Percentiles rank a stretch among this genome's conserved stretches.
These are phyloP conservation scores for Leptocoma aspasia DNA, from an alignment of 2,113 vertebrate species.

Conservation along the genomic window DNA sequence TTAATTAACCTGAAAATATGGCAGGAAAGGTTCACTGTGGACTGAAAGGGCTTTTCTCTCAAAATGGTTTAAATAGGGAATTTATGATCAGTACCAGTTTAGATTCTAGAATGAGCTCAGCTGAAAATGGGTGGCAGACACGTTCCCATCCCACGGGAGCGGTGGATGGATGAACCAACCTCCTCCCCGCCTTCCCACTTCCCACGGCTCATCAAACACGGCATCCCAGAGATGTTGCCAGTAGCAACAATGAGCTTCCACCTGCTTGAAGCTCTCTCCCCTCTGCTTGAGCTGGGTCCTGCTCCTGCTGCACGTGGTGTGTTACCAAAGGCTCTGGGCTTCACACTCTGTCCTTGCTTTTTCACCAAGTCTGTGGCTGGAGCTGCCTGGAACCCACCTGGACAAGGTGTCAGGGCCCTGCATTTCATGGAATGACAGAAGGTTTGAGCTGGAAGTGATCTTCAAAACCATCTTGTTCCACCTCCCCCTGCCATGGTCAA, in stretches of 20 bases:
- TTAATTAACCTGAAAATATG: neutral
- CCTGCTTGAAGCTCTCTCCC: neutral
- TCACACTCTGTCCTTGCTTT: neutral
- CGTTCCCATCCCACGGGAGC: neutral
- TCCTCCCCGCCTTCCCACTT: conserved; percentile 38
- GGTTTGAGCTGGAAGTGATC: neutral
- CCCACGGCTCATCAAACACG: neutral
- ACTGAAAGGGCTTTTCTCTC: neutral
- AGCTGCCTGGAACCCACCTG: neutral
- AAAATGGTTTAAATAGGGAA: neutral
- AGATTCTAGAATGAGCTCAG: neutral
- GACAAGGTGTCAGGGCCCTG: neutral
- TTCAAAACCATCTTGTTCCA: neutral
- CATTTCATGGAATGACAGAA: neutral
- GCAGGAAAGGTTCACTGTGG: neutral
- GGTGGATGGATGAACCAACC: neutral
- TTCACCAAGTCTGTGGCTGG: fast-evolving
- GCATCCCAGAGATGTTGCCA: conserved; percentile 9
- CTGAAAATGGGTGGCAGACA: neutral
- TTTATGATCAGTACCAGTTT: neutral
- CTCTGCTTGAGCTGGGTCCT: neutral
- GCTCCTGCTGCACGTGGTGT: neutral
- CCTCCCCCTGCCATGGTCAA: neutral
- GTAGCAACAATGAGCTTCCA: neutral
- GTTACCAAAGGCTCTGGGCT: neutral